phyloP scores from a whole-genome alignment of 2,113 vertebrate genomes.

The Seriola aureovittata region DNA sequence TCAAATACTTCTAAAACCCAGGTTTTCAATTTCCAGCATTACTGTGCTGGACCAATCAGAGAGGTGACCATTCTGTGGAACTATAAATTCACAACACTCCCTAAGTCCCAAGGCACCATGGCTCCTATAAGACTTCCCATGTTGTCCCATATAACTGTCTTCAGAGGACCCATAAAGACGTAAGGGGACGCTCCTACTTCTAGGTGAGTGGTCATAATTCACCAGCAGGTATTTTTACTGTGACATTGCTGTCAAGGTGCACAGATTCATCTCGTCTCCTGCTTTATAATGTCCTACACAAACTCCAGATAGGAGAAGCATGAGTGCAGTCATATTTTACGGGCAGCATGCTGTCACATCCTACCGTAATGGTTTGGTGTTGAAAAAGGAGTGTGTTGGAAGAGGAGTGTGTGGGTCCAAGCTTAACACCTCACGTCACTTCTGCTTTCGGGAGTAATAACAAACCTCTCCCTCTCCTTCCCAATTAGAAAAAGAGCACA shows the following conservation, averaged over 20 bases:
- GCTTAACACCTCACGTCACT: slow-evolving; percentile 47
- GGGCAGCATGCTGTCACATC: slow-evolving; percentile 51
- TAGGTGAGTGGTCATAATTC: slow-evolving; percentile 79
- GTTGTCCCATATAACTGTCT: slow-evolving; percentile 79
- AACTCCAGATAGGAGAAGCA: slow-evolving; percentile 62
- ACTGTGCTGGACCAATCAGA: slow-evolving; percentile 48
- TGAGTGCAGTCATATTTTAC: slow-evolving; percentile 71
- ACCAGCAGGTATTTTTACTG: slow-evolving; percentile 73
- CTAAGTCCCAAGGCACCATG: slow-evolving; percentile 64
- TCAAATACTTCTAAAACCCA: slow-evolving; percentile 24
- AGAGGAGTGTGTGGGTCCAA: slow-evolving; percentile 16
- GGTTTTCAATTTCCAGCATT: slow-evolving; percentile 33
- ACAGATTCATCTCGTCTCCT: slow-evolving; percentile 74
- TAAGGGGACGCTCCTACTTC: slow-evolving; percentile 73
- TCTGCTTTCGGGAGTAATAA: slow-evolving; percentile 63
- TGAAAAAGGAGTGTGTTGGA: slow-evolving; percentile 9
- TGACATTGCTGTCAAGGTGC: slow-evolving; percentile 72
- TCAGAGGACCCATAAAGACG: slow-evolving; percentile 78
- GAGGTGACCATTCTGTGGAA: slow-evolving; percentile 52
- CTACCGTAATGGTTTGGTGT: slow-evolving; percentile 50
- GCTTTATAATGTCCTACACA: slow-evolving; percentile 73
- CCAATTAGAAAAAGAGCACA: slow-evolving; percentile 42
- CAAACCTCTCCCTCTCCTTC: slow-evolving; percentile 58
- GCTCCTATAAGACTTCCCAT: slow-evolving; percentile 74
- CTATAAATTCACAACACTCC: slow-evolving; percentile 72